Percentiles rank a stretch among this genome's conserved stretches.
phyloP scores from a whole-genome alignment of 1,140 invertebrate genomes.

The Pogonognathellus flavescens region DNA sequence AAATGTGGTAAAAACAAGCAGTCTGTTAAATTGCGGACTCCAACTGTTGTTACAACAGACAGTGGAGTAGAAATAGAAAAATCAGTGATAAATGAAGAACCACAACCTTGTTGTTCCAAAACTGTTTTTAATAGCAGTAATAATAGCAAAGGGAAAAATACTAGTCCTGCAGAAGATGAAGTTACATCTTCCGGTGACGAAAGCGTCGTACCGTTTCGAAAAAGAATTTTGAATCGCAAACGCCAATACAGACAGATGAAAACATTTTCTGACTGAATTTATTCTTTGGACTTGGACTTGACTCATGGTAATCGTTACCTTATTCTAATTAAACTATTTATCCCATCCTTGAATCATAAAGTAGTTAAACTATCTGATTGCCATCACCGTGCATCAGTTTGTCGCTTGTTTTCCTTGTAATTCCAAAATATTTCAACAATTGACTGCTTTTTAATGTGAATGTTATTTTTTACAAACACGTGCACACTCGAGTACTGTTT shows the following conservation, averaged over 20 bases:
- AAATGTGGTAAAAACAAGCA: not conserved
- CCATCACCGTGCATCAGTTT: too few species aligned
- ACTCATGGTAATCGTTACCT: too few species aligned
- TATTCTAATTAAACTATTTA: too few species aligned
- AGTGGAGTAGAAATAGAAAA: slow-evolving; percentile 43
- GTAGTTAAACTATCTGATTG: too few species aligned
- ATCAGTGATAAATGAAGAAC: slow-evolving; percentile 5
- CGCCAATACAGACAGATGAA: slow-evolving; percentile 2
- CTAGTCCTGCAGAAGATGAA: not conserved
- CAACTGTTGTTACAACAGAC: slow-evolving; percentile 18
- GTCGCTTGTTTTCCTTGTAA: too few species aligned
- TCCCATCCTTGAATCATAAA: too few species aligned
- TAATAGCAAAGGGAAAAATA: not conserved
- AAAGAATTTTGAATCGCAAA: slow-evolving; percentile 10
- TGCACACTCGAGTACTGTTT: too few species aligned
- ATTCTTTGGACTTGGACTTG: too few species aligned
- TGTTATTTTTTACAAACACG: too few species aligned
- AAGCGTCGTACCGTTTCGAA: not conserved
- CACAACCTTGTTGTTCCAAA: slow-evolving; percentile 53
- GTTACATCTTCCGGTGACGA: not conserved
- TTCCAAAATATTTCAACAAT: too few species aligned
- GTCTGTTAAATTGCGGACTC: not conserved
- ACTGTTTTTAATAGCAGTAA: not conserved
- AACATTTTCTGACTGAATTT: not conserved
- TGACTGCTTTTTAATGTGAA: too few species aligned